phyloP scores from a whole-genome alignment of 1,140 invertebrate genomes.

The Hetaerina americana region DNA sequence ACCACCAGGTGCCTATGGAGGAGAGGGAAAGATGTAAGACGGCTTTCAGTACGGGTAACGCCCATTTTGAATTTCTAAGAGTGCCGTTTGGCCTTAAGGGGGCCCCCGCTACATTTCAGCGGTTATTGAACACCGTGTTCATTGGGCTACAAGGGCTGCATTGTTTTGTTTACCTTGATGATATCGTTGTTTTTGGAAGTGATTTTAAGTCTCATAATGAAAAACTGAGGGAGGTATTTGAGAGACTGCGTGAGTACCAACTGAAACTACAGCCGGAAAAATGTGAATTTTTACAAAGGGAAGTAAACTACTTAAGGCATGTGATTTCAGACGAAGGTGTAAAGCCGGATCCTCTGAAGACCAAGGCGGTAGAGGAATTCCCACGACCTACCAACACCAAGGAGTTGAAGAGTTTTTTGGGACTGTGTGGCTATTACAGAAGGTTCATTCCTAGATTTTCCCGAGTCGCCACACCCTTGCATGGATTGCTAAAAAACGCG shows the following conservation, averaged over 20 bases:
- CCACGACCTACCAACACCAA: slow-evolving; percentile 21
- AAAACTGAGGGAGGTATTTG: slow-evolving; percentile 16
- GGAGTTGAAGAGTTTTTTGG: slow-evolving; percentile 23
- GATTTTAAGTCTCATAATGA: slow-evolving; percentile 13
- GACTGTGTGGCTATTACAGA: slow-evolving; percentile 19
- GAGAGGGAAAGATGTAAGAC: slow-evolving; percentile 28
- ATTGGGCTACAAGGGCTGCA: slow-evolving; percentile 13
- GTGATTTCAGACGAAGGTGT: slow-evolving; percentile 17
- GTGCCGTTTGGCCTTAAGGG: too few species aligned
- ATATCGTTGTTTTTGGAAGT: slow-evolving; percentile 18
- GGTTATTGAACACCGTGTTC: slow-evolving; percentile 27
- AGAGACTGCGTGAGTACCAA: slow-evolving; percentile 13
- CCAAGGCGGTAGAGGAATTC: slow-evolving; percentile 20
- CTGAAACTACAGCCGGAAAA: slow-evolving; percentile 23
- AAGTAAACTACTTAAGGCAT: slow-evolving; percentile 21
- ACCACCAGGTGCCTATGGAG: slow-evolving; percentile 33
- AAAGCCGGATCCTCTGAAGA: slow-evolving; percentile 19
- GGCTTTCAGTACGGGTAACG: slow-evolving; percentile 27
- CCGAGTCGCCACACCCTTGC: slow-evolving; percentile 21
- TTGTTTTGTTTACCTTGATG: slow-evolving; percentile 26
- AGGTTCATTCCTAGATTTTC: slow-evolving; percentile 20
- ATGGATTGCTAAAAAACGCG: slow-evolving; percentile 20
- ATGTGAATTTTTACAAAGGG: slow-evolving; percentile 20
- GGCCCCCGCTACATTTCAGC: slow-evolving; percentile 30
- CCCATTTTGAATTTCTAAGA: slow-evolving; percentile 26